Evolutionary conservation across 2,888 invertebrate species (phyloP), one percentile per base, ranked within the genome.

Genomic region (Macrosiphum euphorbiae): DNA sequence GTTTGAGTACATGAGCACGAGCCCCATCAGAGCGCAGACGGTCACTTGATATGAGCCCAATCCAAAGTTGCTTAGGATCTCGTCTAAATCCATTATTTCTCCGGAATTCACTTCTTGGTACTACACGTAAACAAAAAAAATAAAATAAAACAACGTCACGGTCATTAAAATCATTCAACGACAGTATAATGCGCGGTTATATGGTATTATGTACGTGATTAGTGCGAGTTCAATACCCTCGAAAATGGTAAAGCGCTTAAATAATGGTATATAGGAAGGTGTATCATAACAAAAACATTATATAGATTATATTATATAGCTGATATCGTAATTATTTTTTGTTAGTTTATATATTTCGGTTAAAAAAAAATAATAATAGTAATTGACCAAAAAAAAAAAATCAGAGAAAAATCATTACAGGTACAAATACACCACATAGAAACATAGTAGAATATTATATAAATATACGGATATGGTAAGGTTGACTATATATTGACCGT

Each of bases 1-100:
- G 0, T 97, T 97, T 4, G 97, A 97, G 95, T 97, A 97, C 94
- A 97, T 96, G 95, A 97, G 96, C 1, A 97, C 91, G 35, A 94
- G 87, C 5, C 95, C 95, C 88, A 95, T 94, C 11, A 95, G 52
- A 61, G 90, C 86, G 50, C 94, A 90, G 35, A 94, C 94, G 24
- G 55, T 94, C 35, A 95, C n/a, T 86, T 95, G 95, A 78, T 94
- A 95, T 52, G 61, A 50, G 67, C 95, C 95, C 35, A 94, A 92
- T 89, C 96, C 96, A 61, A 96, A 95, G 90, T 95, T 95, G 85
- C 96, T 96, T 87, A 97, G 95, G 95, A 97, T 96, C 94, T 96
- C 96, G 95, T 97, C 97, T 95, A 97, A 97, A 96, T 97, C 97
- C 96, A 97, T 96, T n/a, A 90, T 35, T 90, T 94, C 86, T 50